Evolutionary conservation across 2,113 vertebrate species (phyloP), one percentile per base, ranked within the genome.

Genomic region (Aspiorhynchus laticeps): DNA sequence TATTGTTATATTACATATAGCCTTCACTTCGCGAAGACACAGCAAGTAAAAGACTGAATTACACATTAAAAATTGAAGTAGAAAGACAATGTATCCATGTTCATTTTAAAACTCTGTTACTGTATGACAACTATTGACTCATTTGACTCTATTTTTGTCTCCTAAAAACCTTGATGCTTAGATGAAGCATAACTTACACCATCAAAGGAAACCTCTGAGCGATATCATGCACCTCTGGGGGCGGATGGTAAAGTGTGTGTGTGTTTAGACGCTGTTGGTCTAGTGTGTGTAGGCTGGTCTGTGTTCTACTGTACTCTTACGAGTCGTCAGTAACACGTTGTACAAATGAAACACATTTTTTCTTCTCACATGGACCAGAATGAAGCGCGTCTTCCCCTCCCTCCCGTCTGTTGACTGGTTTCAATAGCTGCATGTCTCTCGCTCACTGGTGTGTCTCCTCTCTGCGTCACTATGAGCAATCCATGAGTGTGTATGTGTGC

Each of bases 301-400:
- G 92, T 95, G 94, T 75, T n/a, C 21, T 43, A 43, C 89, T 92
- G 93, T 95, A 95, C 96, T 97, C 95, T 97, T 67, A 33, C 2
- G 17, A 53, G 43, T 77, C 28, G 48, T 78, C 46, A 78, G 14
- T 31, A 78, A 78, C 75, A 78, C 26, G 75, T 21, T 12, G 76
- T 78, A 78, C 28, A 78, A 56, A 28, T 19, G n/a, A 76, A 46
- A 76, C 74, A 74, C 43, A 48, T 53, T 53, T 78, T 77, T 73
- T 61, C 11, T n/a, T 61, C 12, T 24, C 69, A 73, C 69, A 73
- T 41, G 15, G 67, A 71, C 15, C 71, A 74, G 69, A 74, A 74
- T 74, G 36, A 74, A 33, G 65, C 2, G 31, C 4, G 9, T 38
- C 69, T 73, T 69, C 26, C 11, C 9, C 38, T 43, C 38, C 56